Conservation (phyloP, 2,113 vertebrate genomes). For the Ptilorrhoa leucosticta region DNA sequence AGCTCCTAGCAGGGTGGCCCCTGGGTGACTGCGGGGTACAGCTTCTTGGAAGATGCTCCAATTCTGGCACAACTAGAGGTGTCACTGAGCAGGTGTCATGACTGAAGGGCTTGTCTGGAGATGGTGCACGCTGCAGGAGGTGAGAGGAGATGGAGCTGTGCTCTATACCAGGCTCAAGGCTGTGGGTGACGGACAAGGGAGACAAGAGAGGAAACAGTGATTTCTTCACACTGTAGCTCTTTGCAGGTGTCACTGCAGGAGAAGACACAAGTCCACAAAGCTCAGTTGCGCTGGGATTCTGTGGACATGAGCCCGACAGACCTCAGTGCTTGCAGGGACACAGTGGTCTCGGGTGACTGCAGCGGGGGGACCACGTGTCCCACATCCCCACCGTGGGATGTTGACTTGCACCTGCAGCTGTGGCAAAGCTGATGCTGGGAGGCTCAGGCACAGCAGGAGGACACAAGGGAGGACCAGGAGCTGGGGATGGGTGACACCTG, state of each 20-base stretch:
- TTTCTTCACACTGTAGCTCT: not conserved
- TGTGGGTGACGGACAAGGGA: not conserved
- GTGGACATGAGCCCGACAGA: not conserved
- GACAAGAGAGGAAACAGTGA: fast-evolving
- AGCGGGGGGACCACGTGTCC: not conserved
- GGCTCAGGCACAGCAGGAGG: not conserved
- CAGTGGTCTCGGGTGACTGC: not conserved
- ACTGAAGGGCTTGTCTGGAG: not conserved
- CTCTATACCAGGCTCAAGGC: not conserved
- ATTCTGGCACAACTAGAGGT: not conserved
- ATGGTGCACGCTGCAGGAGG: fast-evolving
- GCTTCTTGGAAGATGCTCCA: not conserved
- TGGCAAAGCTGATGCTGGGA: not conserved
- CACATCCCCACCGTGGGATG: not conserved
- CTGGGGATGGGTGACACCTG: not conserved
- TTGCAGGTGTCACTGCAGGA: not conserved
- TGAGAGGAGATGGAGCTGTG: not conserved
- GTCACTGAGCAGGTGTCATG: not conserved
- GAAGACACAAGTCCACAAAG: not conserved
- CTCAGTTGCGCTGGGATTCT: not conserved
- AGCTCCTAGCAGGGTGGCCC: not conserved
- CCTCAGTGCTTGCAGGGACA: not conserved
- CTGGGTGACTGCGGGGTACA: fast-evolving
- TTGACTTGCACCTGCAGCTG: not conserved
- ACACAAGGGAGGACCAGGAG: not conserved